phyloP scores from a whole-genome alignment of 2,888 invertebrate species.

The Deroplatys truncata region DNA sequence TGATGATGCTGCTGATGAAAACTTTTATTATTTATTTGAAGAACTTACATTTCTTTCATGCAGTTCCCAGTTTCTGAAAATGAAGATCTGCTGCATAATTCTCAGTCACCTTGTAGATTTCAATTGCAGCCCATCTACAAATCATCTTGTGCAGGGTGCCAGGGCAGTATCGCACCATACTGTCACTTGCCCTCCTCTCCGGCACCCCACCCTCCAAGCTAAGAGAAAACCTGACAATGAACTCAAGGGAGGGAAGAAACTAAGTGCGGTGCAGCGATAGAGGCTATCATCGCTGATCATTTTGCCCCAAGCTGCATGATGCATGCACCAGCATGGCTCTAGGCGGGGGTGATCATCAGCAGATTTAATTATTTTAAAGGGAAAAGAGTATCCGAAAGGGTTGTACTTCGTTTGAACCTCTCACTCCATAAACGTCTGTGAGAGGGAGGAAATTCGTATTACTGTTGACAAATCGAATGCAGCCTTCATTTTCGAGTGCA shows the following conservation, averaged over 20 bases:
- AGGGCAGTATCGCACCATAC: not conserved
- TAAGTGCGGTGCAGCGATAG: not conserved
- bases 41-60: too few relatives aligned
- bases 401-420: not conserved
- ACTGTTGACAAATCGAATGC: not conserved
- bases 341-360: not conserved
- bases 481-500: not conserved
- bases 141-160: not conserved
- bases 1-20: too few relatives aligned
- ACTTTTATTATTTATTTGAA: too few relatives aligned
- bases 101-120: too few relatives aligned
- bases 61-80: too few relatives aligned
- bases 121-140: not conserved
- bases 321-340: not conserved
- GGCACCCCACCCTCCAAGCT: not conserved
- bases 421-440: not conserved
- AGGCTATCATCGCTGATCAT: not conserved
- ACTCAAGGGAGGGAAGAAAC: not conserved
- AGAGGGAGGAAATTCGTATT: not conserved
- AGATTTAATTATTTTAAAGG: not conserved
- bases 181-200: too few relatives aligned
- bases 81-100: too few relatives aligned
- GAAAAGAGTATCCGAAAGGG: not conserved
- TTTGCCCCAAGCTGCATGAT: not conserved
- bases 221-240: not conserved